A percentile compares a stretch with the other conserved stretches of the same genome.
These are phyloP conservation scores for Tachina grossa DNA, from an alignment of 2,888 invertebrate genomes.

Conservation along the genomic window DNA sequence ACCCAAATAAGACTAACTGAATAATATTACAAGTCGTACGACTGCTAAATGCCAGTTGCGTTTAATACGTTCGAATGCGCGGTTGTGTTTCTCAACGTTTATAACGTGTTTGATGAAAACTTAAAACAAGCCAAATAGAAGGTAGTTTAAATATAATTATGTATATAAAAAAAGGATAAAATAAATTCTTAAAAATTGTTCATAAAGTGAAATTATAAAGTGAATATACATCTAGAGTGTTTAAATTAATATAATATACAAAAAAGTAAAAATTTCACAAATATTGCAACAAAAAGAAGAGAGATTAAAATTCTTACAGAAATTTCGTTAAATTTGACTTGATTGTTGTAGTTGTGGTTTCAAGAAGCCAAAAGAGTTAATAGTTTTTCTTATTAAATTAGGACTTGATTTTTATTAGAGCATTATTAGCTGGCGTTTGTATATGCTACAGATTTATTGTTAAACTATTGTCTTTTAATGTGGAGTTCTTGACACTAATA, in stretches of 20 bases:
- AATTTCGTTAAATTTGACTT: conserved; percentile 32
- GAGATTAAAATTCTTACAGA: conserved; percentile 50
- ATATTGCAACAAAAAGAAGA: conserved; percentile 31
- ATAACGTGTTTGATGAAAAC: conserved; percentile 26
- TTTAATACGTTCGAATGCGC: conserved; percentile 79
- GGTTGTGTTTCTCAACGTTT: conserved; percentile 72
- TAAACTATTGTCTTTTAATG: conserved; percentile 31
- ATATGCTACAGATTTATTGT: conserved; percentile 12
- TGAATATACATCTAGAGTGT: background rate
- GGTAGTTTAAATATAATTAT: conserved; percentile 13
- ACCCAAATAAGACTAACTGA: conserved; percentile 58
- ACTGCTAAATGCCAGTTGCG: conserved; percentile 77
- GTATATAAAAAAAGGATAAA: conserved; percentile 38
- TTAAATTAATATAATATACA: too few species aligned
- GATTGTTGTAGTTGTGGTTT: conserved; percentile 44
- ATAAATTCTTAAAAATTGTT: conserved; percentile 17
- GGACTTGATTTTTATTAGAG: conserved; percentile 34
- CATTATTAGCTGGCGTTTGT: conserved; percentile 2
- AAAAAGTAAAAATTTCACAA: background rate
- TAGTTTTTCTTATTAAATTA: conserved; percentile 21
- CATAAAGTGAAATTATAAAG: conserved; percentile 35
- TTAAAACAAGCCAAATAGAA: conserved; percentile 40
- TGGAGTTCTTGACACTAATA: conserved; percentile 50
- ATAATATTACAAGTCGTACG: conserved; percentile 70
- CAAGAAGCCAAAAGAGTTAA: background rate